Evolutionary conservation across 2,888 invertebrate genomes (phyloP), one percentile per base, ranked within the genome.

Genomic region (Sminthurides aquaticus): DNA sequence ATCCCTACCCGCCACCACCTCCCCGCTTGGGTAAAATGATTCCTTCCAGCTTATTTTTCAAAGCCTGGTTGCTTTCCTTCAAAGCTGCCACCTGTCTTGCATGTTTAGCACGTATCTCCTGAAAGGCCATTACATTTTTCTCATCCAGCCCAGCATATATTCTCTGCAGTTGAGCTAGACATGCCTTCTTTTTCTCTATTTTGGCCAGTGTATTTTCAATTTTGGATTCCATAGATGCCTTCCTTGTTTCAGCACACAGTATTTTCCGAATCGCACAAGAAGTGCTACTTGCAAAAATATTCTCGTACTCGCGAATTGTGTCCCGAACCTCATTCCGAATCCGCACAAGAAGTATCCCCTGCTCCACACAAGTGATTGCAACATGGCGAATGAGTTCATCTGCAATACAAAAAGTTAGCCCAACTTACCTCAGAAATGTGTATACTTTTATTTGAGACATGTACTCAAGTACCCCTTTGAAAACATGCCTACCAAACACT

Each of bases 401-500:
- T 64, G 29, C 11, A n/a, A n/a, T n/a, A n/a, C n/a, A n/a, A n/a
- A n/a, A n/a, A n/a, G n/a, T n/a, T n/a, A n/a, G n/a, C n/a, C n/a
- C n/a, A n/a, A n/a, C n/a, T n/a, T n/a, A n/a, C n/a, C n/a, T n/a
- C n/a, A n/a, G n/a, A n/a, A n/a, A n/a, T n/a, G n/a, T n/a, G n/a
- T n/a, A n/a, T n/a, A n/a, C n/a, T n/a, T n/a, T n/a, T n/a, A n/a
- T n/a, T n/a, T n/a, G n/a, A n/a, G n/a, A n/a, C n/a, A n/a, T n/a
- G n/a, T n/a, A n/a, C n/a, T n/a, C n/a, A n/a, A n/a, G n/a, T n/a
- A n/a, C n/a, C n/a, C n/a, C n/a, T n/a, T n/a, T n/a, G n/a, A n/a
- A n/a, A n/a, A n/a, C n/a, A n/a, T n/a, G n/a, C 34, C 29, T 60
- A 64, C 64, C 64, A 52, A 64, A 59, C 22, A 64, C 28, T 49